Conservation (phyloP, 2,797 vertebrate species). For the Staurois parvus region DNA sequence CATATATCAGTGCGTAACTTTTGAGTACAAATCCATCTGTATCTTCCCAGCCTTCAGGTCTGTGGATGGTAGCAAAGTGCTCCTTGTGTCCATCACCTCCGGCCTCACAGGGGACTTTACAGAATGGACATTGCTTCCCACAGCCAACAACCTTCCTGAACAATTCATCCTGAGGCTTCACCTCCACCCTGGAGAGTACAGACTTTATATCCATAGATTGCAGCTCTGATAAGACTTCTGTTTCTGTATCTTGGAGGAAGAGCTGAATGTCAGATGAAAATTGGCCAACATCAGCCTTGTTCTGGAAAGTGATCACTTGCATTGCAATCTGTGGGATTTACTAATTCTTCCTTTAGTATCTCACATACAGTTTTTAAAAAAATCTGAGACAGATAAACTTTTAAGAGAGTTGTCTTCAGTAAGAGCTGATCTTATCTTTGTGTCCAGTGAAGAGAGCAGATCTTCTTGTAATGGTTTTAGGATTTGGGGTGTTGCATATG, state of each 20-base stretch:
- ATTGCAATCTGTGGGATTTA: conserved; percentile 68
- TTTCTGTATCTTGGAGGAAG: conserved; percentile 56
- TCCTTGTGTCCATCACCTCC: conserved; percentile 62
- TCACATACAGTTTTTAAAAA: conserved; percentile 71
- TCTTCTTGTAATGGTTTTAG: conserved; percentile 60
- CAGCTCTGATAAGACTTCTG: neutral
- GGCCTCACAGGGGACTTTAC: conserved; percentile 71
- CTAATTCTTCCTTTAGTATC: conserved; percentile 69
- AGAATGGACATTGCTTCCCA: conserved; percentile 69
- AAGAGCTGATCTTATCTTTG: conserved; percentile 59
- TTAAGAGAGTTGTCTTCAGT: neutral
- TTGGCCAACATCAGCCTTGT: conserved; percentile 68
- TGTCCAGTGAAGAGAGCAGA: conserved; percentile 32
- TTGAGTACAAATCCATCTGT: rapidly evolving
- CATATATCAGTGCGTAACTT: conserved; percentile 59
- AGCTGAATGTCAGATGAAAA: conserved; percentile 72
- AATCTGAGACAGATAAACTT: conserved; percentile 64
- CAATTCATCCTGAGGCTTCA: conserved; percentile 23
- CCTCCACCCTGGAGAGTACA: neutral
- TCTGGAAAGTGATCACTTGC: conserved; percentile 71
- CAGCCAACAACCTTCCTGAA: conserved; percentile 37
- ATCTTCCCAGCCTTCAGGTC: conserved; percentile 60
- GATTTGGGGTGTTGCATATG: conserved; percentile 36
- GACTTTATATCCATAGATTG: neutral
- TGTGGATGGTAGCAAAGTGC: conserved; percentile 68